Conservation (phyloP, 2,113 vertebrate genomes). For the Sturnus vulgaris region DNA sequence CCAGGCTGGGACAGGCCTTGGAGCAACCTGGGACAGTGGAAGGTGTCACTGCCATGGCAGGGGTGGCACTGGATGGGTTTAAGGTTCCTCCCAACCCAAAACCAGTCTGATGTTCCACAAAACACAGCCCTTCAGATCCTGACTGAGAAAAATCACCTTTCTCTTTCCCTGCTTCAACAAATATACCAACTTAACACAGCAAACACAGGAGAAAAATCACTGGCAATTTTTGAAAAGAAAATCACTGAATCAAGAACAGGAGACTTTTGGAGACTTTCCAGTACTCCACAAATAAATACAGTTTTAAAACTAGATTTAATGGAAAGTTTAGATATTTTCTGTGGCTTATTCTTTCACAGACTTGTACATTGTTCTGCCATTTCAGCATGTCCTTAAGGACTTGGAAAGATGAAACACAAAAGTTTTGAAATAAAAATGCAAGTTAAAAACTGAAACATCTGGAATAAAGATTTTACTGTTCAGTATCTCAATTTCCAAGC, state of each 20-base stretch:
- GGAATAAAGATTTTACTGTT: not conserved
- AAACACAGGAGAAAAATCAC: not conserved
- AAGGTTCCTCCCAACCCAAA: not conserved
- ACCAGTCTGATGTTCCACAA: rapidly evolving
- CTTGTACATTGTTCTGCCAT: not conserved
- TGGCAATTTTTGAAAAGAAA: not conserved
- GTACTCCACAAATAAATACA: not conserved
- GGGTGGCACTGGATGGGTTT: rapidly evolving
- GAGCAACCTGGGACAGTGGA: not conserved
- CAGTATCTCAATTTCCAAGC: not conserved
- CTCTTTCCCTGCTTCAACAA: not conserved
- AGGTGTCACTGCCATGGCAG: not conserved
- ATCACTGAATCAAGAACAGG: not conserved
- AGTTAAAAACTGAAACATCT: not conserved
- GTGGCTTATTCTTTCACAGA: not conserved
- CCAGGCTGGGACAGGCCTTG: not conserved
- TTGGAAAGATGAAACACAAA: not conserved
- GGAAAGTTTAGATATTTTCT: not conserved
- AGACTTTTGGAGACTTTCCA: not conserved
- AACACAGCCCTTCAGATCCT: not conserved
- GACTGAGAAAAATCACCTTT: not conserved
- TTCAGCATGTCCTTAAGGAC: not conserved
- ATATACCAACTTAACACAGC: not conserved
- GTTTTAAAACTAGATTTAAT: not conserved
- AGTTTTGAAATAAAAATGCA: not conserved